Percentiles rank a stretch among this genome's conserved stretches.
Conservation (phyloP, 1,140 invertebrate species). For the Trissolcus basalis region DNA sequence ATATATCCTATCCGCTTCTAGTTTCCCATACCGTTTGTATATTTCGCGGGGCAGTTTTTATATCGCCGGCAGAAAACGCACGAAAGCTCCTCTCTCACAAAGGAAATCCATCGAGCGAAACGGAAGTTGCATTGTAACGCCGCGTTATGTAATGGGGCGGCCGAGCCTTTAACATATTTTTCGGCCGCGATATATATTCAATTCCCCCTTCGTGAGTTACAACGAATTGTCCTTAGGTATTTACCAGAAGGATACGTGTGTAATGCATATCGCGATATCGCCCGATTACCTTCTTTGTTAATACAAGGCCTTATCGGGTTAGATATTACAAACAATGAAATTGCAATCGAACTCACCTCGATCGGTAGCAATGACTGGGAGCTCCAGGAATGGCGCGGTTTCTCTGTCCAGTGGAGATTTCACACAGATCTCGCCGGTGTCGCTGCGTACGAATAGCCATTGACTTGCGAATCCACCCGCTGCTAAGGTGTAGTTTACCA, state of each 20-base stretch:
- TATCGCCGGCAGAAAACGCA: too few relatives aligned
- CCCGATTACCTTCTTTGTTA: constrained; percentile 31
- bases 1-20: constrained; percentile 54
- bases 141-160: constrained; percentile 6
- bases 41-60: too few relatives aligned
- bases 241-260: too few relatives aligned
- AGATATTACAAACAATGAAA: constrained; percentile 26
- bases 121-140: constrained; percentile 44
- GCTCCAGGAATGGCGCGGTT: constrained; percentile 88
- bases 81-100: too few relatives aligned
- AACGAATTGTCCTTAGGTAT: too few relatives aligned
- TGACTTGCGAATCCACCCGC: constrained; percentile 81
- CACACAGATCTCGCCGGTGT: constrained; percentile 93
- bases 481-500: constrained; percentile 94
- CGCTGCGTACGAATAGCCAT: constrained; percentile 87
- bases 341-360: constrained; percentile 82
- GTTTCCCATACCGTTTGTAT: too few relatives aligned
- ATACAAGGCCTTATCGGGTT: constrained; percentile 30
- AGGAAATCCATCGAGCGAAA: constrained; percentile 48
- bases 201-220: too few relatives aligned
- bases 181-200: too few relatives aligned
- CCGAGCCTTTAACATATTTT: too few relatives aligned
- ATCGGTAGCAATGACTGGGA: constrained; percentile 95
- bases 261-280: too few relatives aligned
- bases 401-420: constrained; percentile 91